phyloP scores from a whole-genome alignment of 35 echinoderm and acorn worm genomes.

The Chiridota heheva region DNA sequence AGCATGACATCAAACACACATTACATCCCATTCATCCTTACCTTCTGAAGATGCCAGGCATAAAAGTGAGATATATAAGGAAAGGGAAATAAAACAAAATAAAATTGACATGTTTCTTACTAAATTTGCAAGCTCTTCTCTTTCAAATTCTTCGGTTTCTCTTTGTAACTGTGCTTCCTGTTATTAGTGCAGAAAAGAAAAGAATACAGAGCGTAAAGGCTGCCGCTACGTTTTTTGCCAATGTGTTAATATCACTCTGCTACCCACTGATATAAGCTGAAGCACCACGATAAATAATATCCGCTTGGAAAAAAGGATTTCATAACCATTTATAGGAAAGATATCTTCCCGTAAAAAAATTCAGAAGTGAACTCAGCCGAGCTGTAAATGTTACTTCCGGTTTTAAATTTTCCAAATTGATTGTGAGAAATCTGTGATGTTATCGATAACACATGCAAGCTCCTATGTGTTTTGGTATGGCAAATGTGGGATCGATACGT shows the following conservation, averaged over 20 bases:
- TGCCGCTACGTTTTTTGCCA: not conserved
- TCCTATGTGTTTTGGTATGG: too few relatives aligned
- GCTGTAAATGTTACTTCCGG: too few relatives aligned
- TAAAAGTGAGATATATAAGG: too few relatives aligned
- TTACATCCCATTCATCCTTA: too few relatives aligned
- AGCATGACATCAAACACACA: too few relatives aligned
- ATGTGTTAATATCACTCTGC: not conserved
- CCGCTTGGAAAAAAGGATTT: not conserved
- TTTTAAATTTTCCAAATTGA: too few relatives aligned
- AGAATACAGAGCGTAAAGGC: not conserved
- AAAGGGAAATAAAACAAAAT: not conserved
- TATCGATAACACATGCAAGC: too few relatives aligned
- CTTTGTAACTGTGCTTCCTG: slow-evolving; percentile 71
- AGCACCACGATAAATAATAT: not conserved
- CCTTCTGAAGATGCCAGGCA: too few relatives aligned
- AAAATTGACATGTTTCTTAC: slow-evolving; percentile 27
- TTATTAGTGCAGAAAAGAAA: not conserved
- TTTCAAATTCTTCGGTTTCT: slow-evolving; percentile 76
- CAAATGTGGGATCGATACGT: too few relatives aligned
- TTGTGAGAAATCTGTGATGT: too few relatives aligned
- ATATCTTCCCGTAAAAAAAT: too few relatives aligned
- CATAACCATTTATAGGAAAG: not conserved
- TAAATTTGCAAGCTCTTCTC: slow-evolving; percentile 79
- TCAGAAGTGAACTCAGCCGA: not conserved
- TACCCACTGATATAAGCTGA: not conserved